These are phyloP conservation scores for Microplitis mediator DNA, from an alignment of 1,140 invertebrate genomes.

Conservation along the genomic window DNA sequence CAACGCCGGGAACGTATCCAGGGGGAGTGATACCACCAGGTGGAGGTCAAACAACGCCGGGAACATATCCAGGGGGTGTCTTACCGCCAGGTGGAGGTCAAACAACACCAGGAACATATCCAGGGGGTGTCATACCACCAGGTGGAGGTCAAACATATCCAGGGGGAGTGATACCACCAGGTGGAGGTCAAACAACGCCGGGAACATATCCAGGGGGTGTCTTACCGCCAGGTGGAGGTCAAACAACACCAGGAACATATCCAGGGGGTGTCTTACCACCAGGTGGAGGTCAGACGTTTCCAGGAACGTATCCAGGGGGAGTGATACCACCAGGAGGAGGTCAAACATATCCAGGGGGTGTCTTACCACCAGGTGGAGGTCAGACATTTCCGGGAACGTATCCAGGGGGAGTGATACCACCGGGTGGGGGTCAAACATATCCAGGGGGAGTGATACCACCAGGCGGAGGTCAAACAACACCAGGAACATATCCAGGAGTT, in stretches of 20 bases:
- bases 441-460: no score
- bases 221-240: slow-evolving; percentile 1
- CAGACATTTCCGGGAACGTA: background rate
- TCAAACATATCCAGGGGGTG: slow-evolving; percentile 8
- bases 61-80: slow-evolving; percentile 30
- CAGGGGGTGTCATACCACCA: background rate
- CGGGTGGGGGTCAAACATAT: no score
- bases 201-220: slow-evolving; percentile 33
- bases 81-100: slow-evolving; percentile 2
- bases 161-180: background rate
- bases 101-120: background rate
- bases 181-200: no score
- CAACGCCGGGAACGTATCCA: slow-evolving; percentile 22
- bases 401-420: no score
- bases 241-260: background rate
- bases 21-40: slow-evolving; percentile 29
- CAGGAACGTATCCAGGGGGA: no score
- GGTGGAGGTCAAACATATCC: slow-evolving; percentile 14
- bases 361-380: background rate
- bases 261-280: no score
- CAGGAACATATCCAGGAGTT: slow-evolving; percentile 28
- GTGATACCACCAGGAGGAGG: no score
- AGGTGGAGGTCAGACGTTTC: no score
- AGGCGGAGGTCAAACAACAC: no score
- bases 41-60: background rate